phyloP scores from a whole-genome alignment of 2,888 invertebrate genomes.

The Sinhomidia bicolor region DNA sequence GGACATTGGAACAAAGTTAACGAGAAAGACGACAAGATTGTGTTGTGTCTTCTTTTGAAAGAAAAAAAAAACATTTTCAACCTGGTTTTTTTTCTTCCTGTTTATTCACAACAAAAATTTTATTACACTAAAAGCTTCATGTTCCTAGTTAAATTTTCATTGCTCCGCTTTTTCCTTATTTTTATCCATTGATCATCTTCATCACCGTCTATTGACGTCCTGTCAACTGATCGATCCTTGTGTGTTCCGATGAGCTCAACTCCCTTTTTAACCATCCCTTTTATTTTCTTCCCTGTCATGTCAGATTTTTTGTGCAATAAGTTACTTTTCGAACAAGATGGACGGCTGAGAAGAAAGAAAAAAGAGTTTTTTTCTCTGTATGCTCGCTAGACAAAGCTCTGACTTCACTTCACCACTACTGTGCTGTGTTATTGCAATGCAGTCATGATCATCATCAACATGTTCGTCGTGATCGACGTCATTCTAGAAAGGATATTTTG shows the following conservation, averaged over 20 bases:
- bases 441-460: neutral
- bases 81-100: neutral
- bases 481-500: slow-evolving; percentile 10
- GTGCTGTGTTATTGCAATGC: neutral
- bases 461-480: slow-evolving; percentile 5
- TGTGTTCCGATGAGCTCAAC: neutral
- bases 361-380: neutral
- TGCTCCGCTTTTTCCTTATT: neutral
- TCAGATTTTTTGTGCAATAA: slow-evolving; percentile 31
- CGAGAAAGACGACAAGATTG: neutral
- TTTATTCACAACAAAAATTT: neutral
- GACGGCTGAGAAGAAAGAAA: neutral
- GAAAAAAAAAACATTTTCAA: neutral
- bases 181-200: slow-evolving; percentile 1
- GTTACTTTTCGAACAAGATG: slow-evolving; percentile 40
- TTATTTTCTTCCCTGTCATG: slow-evolving; percentile 43
- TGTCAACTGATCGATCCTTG: slow-evolving; percentile 28
- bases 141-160: slow-evolving; percentile 6
- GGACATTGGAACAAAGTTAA: slow-evolving; percentile 22
- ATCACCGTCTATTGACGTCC: slow-evolving; percentile 6
- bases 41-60: neutral
- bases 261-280: slow-evolving; percentile 1
- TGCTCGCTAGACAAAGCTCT: too few species aligned
- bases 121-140: slow-evolving; percentile 23
- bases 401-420: too few species aligned